These are phyloP conservation scores for Monopterus albus DNA, from an alignment of 2,113 vertebrate genomes.

Conservation along the genomic window DNA sequence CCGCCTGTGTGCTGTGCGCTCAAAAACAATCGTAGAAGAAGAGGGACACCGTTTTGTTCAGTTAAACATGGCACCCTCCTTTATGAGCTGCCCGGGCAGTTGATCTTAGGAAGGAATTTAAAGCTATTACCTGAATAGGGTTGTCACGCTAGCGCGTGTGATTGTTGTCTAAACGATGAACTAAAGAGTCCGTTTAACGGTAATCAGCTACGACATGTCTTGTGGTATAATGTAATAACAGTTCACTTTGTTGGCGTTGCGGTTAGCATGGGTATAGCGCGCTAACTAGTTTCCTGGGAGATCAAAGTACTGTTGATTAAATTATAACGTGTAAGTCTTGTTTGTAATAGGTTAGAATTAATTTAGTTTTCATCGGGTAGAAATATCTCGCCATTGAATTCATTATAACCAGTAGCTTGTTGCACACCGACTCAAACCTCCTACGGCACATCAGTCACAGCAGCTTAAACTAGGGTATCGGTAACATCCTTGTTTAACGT, in stretches of 20 bases:
- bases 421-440: no score
- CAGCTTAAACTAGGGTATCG: no score
- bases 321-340: no score
- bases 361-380: no score
- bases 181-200: not conserved
- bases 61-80: conserved; percentile 42
- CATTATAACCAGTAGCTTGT: no score
- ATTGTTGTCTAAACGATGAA: rapidly evolving
- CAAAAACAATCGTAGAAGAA: conserved; percentile 15
- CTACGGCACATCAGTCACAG: no score
- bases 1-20: not conserved
- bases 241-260: not conserved
- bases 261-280: conserved; percentile 41
- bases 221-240: not conserved
- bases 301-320: not conserved
- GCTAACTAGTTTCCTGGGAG: not conserved
- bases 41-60: not conserved
- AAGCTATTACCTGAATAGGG: not conserved
- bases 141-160: not conserved
- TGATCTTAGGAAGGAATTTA: not conserved
- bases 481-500: no score
- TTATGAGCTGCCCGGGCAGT: not conserved
- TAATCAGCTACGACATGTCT: conserved; percentile 9
- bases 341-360: no score
- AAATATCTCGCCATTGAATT: no score